Percentiles rank a stretch among this genome's conserved stretches.
Evolutionary conservation across 2,797 vertebrate species (phyloP).

Genomic region (Enteromius radiatus): DNA sequence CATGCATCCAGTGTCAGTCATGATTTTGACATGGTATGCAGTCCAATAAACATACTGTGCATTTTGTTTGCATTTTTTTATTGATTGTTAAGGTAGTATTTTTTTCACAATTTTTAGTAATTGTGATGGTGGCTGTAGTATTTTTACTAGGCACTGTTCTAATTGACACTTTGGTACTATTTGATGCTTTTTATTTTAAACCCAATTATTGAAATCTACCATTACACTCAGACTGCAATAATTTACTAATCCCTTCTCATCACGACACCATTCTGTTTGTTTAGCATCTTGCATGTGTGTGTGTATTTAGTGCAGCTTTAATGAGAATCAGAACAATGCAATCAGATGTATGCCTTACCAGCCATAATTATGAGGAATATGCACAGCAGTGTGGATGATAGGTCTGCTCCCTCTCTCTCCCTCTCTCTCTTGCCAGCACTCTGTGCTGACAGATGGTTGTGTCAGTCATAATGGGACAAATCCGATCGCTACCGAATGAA

Average conservation of each 20-base stretch:
- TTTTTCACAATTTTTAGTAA: neutral
- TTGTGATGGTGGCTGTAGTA: neutral
- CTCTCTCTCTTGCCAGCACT: slow-evolving; percentile 47
- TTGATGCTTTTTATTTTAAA: slow-evolving; percentile 17
- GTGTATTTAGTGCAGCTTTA: slow-evolving; percentile 40
- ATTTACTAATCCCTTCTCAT: slow-evolving; percentile 2
- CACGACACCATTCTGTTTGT: slow-evolving; percentile 4
- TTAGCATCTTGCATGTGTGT: neutral
- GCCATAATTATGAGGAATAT: slow-evolving; percentile 58
- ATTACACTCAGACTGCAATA: slow-evolving; percentile 9
- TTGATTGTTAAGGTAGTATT: neutral
- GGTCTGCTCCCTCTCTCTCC: slow-evolving; percentile 47
- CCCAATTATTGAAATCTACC: slow-evolving; percentile 16
- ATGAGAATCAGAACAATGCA: slow-evolving; percentile 48
- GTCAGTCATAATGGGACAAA: slow-evolving; percentile 67
- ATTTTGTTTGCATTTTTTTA: neutral
- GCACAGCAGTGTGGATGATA: slow-evolving; percentile 53
- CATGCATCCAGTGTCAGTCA: neutral
- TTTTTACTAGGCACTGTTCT: neutral
- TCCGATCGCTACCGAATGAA: slow-evolving; percentile 64
- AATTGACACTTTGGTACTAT: slow-evolving; percentile 11
- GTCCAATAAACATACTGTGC: neutral
- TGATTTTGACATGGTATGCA: neutral
- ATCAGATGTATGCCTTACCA: slow-evolving; percentile 47
- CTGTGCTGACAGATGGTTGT: slow-evolving; percentile 65